Conservation (phyloP, 1,140 invertebrate genomes). For the Pseudomyrmex dendroicus region DNA sequence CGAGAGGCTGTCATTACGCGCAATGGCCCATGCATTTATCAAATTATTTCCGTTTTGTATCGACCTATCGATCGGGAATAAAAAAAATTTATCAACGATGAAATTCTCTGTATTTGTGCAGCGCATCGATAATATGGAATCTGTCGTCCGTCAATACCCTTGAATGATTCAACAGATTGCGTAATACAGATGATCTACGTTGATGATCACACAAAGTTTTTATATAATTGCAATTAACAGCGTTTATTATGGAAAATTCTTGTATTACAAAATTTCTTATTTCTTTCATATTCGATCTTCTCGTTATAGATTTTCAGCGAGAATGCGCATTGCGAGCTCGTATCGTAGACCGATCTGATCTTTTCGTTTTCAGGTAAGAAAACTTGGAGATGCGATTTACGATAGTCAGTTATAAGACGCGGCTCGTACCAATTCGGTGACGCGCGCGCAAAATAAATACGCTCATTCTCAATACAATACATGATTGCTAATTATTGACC, state of each 20-base stretch:
- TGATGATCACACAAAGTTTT: background rate
- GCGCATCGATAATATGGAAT: constrained; percentile 35
- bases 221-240: constrained; percentile 11
- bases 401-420: background rate
- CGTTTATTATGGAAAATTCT: background rate
- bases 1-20: constrained; percentile 76
- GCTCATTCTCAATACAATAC: background rate
- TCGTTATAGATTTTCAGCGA: background rate
- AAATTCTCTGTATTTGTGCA: constrained; percentile 48
- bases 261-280: background rate
- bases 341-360: background rate
- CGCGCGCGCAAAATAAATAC: constrained; percentile 18
- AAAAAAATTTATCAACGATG: constrained; percentile 53
- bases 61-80: constrained; percentile 72
- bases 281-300: background rate
- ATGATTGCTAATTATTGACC: constrained; percentile 66
- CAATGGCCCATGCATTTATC: constrained; percentile 74
- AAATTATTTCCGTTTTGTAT: constrained; percentile 82
- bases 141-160: constrained; percentile 41
- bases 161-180: constrained; percentile 44
- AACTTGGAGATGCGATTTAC: background rate
- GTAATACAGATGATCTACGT: background rate
- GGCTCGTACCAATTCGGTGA: background rate
- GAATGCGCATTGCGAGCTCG: background rate
- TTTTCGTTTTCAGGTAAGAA: constrained; percentile 2